These are phyloP conservation scores for Metacarcinus magister DNA, from an alignment of 2,888 invertebrate genomes.

Conservation along the genomic window DNA sequence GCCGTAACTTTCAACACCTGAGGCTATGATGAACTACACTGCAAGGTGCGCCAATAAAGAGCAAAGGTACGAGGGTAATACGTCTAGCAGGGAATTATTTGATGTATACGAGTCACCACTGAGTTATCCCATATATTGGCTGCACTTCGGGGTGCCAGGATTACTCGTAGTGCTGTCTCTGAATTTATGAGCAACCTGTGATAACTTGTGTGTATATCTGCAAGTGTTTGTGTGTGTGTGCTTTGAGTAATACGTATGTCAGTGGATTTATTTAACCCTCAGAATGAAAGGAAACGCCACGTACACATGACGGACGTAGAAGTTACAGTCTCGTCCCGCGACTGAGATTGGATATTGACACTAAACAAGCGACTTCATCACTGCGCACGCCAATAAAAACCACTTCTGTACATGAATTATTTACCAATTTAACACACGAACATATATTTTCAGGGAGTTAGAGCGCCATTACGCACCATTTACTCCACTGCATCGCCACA, in stretches of 20 bases:
- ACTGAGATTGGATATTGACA: background rate
- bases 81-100: background rate
- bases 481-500: background rate
- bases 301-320: background rate
- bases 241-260: background rate
- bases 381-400: background rate
- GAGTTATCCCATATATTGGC: background rate
- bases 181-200: background rate
- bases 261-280: background rate
- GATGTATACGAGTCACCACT: background rate
- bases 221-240: background rate
- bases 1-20: background rate
- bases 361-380: background rate
- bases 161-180: background rate
- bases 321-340: background rate
- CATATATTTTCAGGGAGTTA: background rate
- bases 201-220: background rate
- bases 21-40: background rate
- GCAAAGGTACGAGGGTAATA: background rate
- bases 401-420: conserved; percentile 12
- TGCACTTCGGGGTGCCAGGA: background rate
- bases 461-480: background rate
- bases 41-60: background rate
- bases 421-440: background rate
- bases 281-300: background rate